Evolutionary conservation across 2,888 invertebrate genomes (phyloP).

Genomic region (Plebejus anna): DNA sequence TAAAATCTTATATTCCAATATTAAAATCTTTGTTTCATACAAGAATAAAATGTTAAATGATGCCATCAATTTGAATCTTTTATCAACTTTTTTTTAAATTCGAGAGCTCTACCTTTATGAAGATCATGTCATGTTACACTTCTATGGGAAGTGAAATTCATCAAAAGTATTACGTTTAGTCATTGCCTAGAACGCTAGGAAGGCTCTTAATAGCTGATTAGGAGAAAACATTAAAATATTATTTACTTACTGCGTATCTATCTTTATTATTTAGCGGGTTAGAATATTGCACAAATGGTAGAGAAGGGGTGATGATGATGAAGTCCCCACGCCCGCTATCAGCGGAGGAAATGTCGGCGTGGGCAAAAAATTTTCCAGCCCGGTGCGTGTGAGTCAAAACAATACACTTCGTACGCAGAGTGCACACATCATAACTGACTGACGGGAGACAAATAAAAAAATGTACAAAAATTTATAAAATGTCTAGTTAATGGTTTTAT

Average conservation of each 20-base stretch:
- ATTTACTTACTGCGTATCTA: no score
- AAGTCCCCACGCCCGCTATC: slow-evolving; percentile 13
- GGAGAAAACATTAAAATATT: no score
- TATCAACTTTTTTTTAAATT: no score
- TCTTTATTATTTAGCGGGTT: neutral
- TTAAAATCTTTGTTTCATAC: no score
- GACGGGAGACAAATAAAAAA: neutral
- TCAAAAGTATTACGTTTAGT: no score
- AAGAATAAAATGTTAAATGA: neutral
- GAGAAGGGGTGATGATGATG: neutral
- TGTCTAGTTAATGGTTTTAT: neutral
- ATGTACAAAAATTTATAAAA: neutral
- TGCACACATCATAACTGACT: slow-evolving; percentile 23
- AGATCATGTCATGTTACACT: no score
- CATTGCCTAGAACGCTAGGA: no score
- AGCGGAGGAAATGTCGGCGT: slow-evolving; percentile 46
- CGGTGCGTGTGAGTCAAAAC: slow-evolving; percentile 51
- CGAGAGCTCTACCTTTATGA: no score
- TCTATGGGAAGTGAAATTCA: no score
- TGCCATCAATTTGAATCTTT: neutral
- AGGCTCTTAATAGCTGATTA: no score
- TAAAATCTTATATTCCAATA: no score
- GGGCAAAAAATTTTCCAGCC: slow-evolving; percentile 49
- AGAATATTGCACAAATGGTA: neutral
- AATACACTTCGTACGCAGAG: slow-evolving; percentile 33